Evolutionary conservation across 2,888 invertebrate species (phyloP).

Genomic region (Drosophila tanythrix): DNA sequence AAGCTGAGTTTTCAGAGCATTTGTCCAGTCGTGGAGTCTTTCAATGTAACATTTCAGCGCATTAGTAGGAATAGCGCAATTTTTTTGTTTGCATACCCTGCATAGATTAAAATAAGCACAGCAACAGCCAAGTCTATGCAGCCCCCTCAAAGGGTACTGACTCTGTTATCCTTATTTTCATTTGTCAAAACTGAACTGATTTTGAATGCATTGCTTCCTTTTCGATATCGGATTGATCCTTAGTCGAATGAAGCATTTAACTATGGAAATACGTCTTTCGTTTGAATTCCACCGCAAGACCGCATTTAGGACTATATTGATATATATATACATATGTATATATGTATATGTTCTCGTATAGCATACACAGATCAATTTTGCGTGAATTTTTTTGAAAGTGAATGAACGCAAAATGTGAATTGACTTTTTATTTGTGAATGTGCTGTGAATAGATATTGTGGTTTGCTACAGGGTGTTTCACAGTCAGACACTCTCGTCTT

Average conservation of each 20-base stretch:
- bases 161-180: not conserved
- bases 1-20: conserved; percentile 32
- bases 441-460: not conserved
- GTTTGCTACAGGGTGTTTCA: not conserved
- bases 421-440: not conserved
- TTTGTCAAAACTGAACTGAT: not conserved
- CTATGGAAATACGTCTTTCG: no score
- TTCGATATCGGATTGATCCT: no score
- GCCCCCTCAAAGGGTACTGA: not conserved
- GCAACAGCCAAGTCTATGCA: not conserved
- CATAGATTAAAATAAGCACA: not conserved
- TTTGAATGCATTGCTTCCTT: not conserved
- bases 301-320: no score
- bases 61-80: conserved; percentile 55
- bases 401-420: not conserved
- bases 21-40: conserved; percentile 34
- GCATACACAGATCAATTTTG: no score
- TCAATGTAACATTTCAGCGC: conserved; percentile 52
- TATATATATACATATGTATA: no score
- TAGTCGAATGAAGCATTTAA: not conserved
- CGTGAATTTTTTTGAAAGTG: no score
- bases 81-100: conserved; percentile 3
- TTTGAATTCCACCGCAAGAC: no score
- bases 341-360: no score
- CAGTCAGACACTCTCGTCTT: not conserved